Conservation (phyloP, 2,888 invertebrate species). For the Ellobium chinense region DNA sequence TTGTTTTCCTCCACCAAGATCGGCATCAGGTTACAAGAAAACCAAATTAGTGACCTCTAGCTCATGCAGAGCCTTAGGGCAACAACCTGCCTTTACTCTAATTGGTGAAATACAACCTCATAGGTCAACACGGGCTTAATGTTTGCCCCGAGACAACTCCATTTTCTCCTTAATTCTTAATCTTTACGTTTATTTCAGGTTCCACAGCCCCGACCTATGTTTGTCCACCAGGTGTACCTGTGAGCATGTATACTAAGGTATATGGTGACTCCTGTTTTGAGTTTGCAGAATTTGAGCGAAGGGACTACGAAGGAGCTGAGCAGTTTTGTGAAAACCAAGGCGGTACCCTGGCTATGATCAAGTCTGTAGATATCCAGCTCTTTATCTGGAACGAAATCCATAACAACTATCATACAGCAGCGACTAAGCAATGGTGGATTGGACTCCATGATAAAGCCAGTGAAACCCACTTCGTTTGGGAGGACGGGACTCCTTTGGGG, state of each 20-base stretch:
- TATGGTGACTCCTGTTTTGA: constrained; percentile 8
- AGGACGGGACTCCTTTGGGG: constrained; percentile 28
- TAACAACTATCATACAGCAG: not conserved
- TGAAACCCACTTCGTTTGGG: constrained; percentile 26
- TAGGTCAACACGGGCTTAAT: too few species aligned
- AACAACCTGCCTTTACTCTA: too few species aligned
- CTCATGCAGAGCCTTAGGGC: too few species aligned
- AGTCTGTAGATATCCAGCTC: constrained; percentile 15
- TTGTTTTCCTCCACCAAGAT: too few species aligned
- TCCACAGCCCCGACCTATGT: not conserved
- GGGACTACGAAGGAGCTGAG: constrained; percentile 6
- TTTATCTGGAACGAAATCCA: too few species aligned
- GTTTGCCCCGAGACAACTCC: too few species aligned
- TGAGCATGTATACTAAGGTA: not conserved
- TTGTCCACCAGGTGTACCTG: constrained; percentile 11
- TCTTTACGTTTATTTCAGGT: too few species aligned
- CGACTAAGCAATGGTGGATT: constrained; percentile 1
- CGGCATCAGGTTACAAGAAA: too few species aligned
- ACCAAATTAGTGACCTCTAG: too few species aligned
- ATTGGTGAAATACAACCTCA: too few species aligned
- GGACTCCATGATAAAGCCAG: constrained; percentile 18
- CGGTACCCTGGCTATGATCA: constrained; percentile 35
- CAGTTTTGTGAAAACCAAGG: constrained; percentile 11
- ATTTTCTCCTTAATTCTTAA: too few species aligned
- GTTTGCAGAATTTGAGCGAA: not conserved